A percentile compares a stretch with the other conserved stretches of the same genome.
Conservation (phyloP, 92 coral and sea anemone genomes). For the Phymanthus crucifer region DNA sequence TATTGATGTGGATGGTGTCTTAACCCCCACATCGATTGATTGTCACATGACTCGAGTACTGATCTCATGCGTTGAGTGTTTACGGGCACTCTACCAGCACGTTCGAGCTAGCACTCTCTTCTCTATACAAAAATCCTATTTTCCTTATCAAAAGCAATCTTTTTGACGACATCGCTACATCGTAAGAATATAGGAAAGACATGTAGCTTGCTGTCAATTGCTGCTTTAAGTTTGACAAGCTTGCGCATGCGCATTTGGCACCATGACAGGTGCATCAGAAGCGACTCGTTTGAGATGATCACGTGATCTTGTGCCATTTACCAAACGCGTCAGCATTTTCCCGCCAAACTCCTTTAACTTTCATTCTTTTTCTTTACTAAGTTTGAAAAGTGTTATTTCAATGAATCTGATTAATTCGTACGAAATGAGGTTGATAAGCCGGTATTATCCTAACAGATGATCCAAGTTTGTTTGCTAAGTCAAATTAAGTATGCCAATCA, state of each 20-base stretch:
- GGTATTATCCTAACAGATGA: neutral
- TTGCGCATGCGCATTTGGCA: constrained; percentile 26
- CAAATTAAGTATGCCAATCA: neutral
- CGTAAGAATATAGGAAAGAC: neutral
- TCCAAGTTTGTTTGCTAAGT: neutral
- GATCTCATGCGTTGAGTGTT: neutral
- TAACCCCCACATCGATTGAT: constrained; percentile 4
- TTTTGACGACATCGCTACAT: too few relatives aligned
- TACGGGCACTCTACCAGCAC: neutral
- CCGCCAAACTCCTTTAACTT: constrained; percentile 3
- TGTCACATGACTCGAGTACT: neutral
- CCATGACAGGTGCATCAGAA: constrained; percentile 34
- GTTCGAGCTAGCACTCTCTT: neutral
- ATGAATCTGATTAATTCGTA: too few relatives aligned
- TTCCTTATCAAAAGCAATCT: too few relatives aligned
- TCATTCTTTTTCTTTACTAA: too few relatives aligned
- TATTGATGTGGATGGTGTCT: neutral
- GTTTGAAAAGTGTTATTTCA: too few relatives aligned
- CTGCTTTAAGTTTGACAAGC: neutral
- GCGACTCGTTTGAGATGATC: neutral
- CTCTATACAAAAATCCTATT: neutral
- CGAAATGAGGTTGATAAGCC: neutral
- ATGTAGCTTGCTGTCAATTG: neutral
- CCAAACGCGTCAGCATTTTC: constrained; percentile 34
- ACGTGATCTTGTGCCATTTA: neutral